A percentile compares a stretch with the other conserved stretches of the same genome.
Conservation (phyloP, 1,140 invertebrate species). For the Procambarus virginalis region DNA sequence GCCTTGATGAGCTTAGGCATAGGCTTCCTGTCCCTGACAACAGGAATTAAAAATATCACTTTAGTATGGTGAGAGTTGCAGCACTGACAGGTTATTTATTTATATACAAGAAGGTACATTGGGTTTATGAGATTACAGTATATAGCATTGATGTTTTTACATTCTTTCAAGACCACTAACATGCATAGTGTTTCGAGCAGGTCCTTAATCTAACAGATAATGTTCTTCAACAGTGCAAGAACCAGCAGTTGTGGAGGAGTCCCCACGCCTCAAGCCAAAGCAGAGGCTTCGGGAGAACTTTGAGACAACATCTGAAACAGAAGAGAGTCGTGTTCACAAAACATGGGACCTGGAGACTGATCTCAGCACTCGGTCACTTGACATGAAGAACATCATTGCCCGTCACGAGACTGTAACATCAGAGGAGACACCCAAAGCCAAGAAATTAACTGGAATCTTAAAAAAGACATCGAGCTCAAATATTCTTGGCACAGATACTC, state of each 20-base stretch:
- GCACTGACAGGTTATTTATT: not conserved
- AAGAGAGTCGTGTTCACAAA: conserved; percentile 32
- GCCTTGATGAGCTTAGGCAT: no score
- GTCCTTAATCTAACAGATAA: no score
- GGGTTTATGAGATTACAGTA: no score
- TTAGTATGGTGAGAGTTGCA: not conserved
- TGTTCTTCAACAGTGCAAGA: conserved; percentile 19
- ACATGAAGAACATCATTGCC: conserved; percentile 64
- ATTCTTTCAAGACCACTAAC: no score
- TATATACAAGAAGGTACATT: no score
- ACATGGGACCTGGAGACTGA: conserved; percentile 63
- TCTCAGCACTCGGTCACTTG: conserved; percentile 52
- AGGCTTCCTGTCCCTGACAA: no score
- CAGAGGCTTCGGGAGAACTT: conserved; percentile 58
- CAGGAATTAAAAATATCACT: not conserved
- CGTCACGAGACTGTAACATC: conserved; percentile 56
- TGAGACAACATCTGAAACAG: conserved; percentile 35
- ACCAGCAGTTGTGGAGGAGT: conserved; percentile 20
- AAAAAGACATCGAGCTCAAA: conserved; percentile 70
- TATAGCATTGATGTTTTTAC: no score
- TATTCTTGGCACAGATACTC: not conserved
- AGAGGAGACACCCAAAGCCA: conserved; percentile 40
- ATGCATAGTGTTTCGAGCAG: no score
- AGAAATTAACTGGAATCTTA: conserved; percentile 68
- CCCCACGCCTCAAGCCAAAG: conserved; percentile 41